Evolutionary conservation across 2,113 vertebrate species (phyloP).

Genomic region (Haliaeetus leucogaster): DNA sequence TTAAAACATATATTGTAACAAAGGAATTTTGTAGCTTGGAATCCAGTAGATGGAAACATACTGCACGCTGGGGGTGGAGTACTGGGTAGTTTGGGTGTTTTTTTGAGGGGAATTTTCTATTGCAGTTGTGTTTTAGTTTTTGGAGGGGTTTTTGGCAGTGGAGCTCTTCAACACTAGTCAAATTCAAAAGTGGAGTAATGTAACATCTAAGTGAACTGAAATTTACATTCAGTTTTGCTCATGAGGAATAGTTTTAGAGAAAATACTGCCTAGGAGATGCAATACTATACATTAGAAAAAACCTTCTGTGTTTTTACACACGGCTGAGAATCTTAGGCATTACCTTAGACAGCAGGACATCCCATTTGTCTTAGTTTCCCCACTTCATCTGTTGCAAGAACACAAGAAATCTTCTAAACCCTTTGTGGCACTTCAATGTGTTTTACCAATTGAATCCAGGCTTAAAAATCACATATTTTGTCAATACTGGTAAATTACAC

Average conservation of each 20-base stretch:
- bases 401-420: not conserved
- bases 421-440: not conserved
- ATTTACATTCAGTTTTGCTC: not conserved
- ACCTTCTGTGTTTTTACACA: too few relatives aligned
- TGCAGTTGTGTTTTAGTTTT: not conserved
- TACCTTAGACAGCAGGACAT: not conserved
- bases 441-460: not conserved
- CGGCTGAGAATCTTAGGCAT: not conserved
- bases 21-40: not conserved
- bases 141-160: not conserved
- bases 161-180: not conserved
- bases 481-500: not conserved
- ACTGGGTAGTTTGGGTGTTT: not conserved
- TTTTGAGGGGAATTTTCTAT: not conserved
- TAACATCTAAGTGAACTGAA: not conserved
- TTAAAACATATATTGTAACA: not conserved
- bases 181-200: not conserved
- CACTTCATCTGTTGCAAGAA: not conserved
- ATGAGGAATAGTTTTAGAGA: not conserved
- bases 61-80: rapidly evolving
- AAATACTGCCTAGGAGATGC: not conserved
- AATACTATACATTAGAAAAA: not conserved
- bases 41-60: rapidly evolving
- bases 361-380: not conserved
- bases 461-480: not conserved